phyloP scores from a whole-genome alignment of 2,888 invertebrate genomes.

The Stegophylla sp. region DNA sequence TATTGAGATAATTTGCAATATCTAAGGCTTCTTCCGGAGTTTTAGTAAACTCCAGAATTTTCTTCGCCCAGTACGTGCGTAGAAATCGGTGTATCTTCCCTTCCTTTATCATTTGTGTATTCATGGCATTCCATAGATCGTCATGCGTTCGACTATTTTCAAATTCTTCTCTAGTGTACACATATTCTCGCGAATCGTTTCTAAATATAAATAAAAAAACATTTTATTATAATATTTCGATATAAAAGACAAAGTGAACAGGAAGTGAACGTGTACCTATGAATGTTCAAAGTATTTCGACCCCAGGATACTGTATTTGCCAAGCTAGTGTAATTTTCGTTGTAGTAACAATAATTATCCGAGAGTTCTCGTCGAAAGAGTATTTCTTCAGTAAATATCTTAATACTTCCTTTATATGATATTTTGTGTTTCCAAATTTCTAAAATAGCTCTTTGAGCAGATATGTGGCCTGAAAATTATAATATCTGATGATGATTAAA shows the following conservation, averaged over 20 bases:
- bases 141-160: slow-evolving; percentile 80
- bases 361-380: slow-evolving; percentile 84
- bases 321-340: slow-evolving; percentile 81
- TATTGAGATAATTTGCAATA: slow-evolving; percentile 82
- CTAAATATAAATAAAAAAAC: slow-evolving; percentile 65
- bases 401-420: slow-evolving; percentile 74
- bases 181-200: slow-evolving; percentile 78
- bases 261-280: too few species aligned
- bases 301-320: slow-evolving; percentile 84
- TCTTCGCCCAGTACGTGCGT: slow-evolving; percentile 95
- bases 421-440: slow-evolving; percentile 73
- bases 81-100: too few species aligned
- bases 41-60: slow-evolving; percentile 87
- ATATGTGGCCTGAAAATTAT: slow-evolving; percentile 75
- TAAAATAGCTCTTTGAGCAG: slow-evolving; percentile 82
- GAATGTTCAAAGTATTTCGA: slow-evolving; percentile 76
- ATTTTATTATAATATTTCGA: too few species aligned
- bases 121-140: slow-evolving; percentile 89
- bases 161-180: slow-evolving; percentile 77
- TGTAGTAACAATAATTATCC: slow-evolving; percentile 90
- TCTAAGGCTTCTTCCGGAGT: slow-evolving; percentile 80
- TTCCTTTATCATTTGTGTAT: slow-evolving; percentile 77
- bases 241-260: too few species aligned
- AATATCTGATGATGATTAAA: not conserved
- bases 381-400: slow-evolving; percentile 83